These are phyloP conservation scores for Eustalomyia histrio DNA, from an alignment of 2,888 invertebrate genomes.

Conservation along the genomic window DNA sequence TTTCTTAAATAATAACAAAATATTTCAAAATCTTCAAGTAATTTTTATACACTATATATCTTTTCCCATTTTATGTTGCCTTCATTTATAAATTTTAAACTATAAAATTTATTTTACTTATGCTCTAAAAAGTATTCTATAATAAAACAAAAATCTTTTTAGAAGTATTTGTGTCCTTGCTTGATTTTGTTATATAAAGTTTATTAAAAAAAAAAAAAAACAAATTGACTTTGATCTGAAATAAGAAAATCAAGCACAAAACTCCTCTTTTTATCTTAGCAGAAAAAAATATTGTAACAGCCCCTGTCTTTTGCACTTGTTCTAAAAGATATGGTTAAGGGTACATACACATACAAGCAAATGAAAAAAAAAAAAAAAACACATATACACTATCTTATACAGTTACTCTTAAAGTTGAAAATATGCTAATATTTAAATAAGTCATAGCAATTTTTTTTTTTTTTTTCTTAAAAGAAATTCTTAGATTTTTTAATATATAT, in stretches of 20 bases:
- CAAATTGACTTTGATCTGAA: slow-evolving; percentile 48
- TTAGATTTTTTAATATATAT: too few relatives aligned
- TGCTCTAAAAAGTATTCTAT: background rate
- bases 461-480: too few relatives aligned
- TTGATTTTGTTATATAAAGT: slow-evolving; percentile 35
- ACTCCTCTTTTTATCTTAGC: slow-evolving; percentile 24
- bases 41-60: too few relatives aligned
- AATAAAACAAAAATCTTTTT: slow-evolving; percentile 1
- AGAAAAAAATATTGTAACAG: slow-evolving; percentile 16
- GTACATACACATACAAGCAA: slow-evolving; percentile 8
- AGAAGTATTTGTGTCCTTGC: slow-evolving; percentile 16
- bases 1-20: too few relatives aligned
- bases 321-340: slow-evolving; percentile 13
- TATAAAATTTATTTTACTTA: background rate
- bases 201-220: slow-evolving; percentile 17
- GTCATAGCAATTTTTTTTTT: too few relatives aligned
- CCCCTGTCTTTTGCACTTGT: slow-evolving; percentile 58
- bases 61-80: too few relatives aligned
- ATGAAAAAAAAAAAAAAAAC: too few relatives aligned
- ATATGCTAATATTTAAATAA: too few relatives aligned
- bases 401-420: background rate
- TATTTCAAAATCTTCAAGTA: too few relatives aligned
- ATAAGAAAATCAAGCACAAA: slow-evolving; percentile 35
- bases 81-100: too few relatives aligned
- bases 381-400: background rate